These are phyloP conservation scores for Muntiacus muntjak DNA, from an alignment of 2,113 vertebrate genomes.

Conservation along the genomic window DNA sequence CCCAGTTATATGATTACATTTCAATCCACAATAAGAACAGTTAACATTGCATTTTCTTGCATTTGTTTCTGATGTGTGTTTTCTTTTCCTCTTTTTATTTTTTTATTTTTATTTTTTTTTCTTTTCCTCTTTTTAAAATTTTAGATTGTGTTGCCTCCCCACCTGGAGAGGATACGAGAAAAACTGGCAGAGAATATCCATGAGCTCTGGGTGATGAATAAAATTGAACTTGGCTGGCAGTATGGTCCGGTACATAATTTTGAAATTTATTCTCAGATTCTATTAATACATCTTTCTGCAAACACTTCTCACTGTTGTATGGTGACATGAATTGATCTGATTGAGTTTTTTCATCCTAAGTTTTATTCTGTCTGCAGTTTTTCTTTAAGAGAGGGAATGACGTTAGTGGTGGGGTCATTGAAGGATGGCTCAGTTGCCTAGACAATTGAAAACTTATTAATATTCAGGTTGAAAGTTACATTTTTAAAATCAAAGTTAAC, in stretches of 20 bases:
- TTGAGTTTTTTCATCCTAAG: background rate
- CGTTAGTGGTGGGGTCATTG: background rate
- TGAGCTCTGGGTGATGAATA: slow-evolving; percentile 99
- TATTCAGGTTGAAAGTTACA: background rate
- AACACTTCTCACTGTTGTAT: background rate
- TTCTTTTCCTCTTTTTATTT: background rate
- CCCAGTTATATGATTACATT: background rate
- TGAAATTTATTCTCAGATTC: slow-evolving; percentile 54
- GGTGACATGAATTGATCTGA: background rate
- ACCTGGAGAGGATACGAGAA: slow-evolving; percentile 94
- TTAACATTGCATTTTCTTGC: accelerated
- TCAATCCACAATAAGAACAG: background rate
- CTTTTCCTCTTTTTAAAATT: background rate
- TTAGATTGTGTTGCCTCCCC: slow-evolving; percentile 93
- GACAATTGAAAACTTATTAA: background rate
- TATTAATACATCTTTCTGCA: background rate
- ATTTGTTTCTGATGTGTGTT: background rate
- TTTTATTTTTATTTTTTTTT: background rate
- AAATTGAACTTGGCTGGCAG: slow-evolving; percentile 96
- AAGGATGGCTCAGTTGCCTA: background rate
- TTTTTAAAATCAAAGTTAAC: slow-evolving; percentile 11
- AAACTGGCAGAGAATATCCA: slow-evolving; percentile 97
- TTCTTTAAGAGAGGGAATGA: background rate
- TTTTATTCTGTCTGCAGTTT: background rate
- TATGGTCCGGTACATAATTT: slow-evolving; percentile 88